Percentiles rank a stretch among this genome's conserved stretches.
These are phyloP conservation scores for Callyntrura sp. DNA, from an alignment of 2,888 invertebrate species.

Conservation along the genomic window DNA sequence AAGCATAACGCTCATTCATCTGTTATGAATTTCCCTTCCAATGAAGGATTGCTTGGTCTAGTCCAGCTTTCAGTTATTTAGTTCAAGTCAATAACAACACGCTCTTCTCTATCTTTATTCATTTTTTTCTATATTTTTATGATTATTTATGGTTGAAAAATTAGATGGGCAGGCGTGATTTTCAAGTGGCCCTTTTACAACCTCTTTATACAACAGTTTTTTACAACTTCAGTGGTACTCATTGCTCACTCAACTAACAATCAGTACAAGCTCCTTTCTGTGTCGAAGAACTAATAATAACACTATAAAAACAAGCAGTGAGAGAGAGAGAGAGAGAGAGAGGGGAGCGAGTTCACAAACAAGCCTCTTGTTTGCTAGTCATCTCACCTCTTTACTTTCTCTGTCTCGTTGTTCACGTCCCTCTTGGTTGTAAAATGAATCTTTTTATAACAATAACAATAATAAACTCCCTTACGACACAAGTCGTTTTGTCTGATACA, in stretches of 20 bases:
- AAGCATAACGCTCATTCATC: slow-evolving; percentile 18
- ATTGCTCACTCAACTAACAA: slow-evolving; percentile 3
- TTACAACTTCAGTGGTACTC: slow-evolving; percentile 26
- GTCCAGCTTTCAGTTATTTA: slow-evolving; percentile 43
- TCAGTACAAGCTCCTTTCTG: slow-evolving; percentile 2
- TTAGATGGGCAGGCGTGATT: slow-evolving; percentile 73
- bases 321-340: not conserved
- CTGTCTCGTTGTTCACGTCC: not conserved
- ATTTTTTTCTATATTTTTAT: slow-evolving; percentile 31
- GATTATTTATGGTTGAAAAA: slow-evolving; percentile 50
- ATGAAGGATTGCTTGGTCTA: slow-evolving; percentile 55
- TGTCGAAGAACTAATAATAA: slow-evolving; percentile 41
- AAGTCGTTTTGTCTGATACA: slow-evolving; percentile 27
- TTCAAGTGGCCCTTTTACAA: slow-evolving; percentile 69
- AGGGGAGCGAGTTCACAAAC: not conserved
- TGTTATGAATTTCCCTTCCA: slow-evolving; percentile 31
- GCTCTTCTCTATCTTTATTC: not conserved
- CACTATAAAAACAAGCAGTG: slow-evolving; percentile 12
- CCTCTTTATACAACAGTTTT: slow-evolving; percentile 68
- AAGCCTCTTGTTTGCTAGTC: slow-evolving; percentile 43
- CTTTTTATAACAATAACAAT: slow-evolving; percentile 57
- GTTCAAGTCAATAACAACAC: slow-evolving; percentile 26
- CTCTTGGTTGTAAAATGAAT: slow-evolving; percentile 53
- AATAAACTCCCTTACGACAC: slow-evolving; percentile 6
- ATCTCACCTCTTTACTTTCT: slow-evolving; percentile 24